Base-by-base conservation (phyloP, 2,797 vertebrate genomes). In the Taeniopygia guttata region DNA sequence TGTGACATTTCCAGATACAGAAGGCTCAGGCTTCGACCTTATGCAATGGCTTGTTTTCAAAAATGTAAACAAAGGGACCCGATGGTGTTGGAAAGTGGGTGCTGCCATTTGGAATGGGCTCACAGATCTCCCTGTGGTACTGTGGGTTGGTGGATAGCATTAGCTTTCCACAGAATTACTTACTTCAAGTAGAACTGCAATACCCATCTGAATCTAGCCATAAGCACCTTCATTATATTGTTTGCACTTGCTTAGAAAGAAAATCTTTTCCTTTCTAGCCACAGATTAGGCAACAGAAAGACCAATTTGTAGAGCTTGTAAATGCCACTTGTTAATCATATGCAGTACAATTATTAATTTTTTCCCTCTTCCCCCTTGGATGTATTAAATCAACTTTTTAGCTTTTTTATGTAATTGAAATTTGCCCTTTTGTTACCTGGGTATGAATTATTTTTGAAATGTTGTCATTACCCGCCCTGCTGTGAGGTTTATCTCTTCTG, bases 401-500 rank as follows among this genome's bases (percentile, higher is more conserved):
- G 92, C 63, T 96, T 96, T 97, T 67, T 94, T 91, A 92, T 94
- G 94, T 97, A 97, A 97, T 97, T 97, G 97, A 97, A 97, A 97
- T 97, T 87, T 97, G 97, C 89, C 96, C 97, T 97, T 97, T 97
- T 77, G 84, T 96, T 97, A 97, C 97, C 96, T 97, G 96, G 96
- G 94, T 92, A 95, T 94, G 97, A 96, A 97, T 98, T 97, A 97
- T 97, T 97, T 97, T 97, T 97, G 95, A 95, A 95, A 92, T 56
- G 84, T 95, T 97, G 97, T 97, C 97, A 94, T 97, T 96, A 92
- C 85, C 93, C 0, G 5, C 83, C 97, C 96, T 93, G 96, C 96
- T 97, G 97, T 97, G 97, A 97, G 97, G 97, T 97, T 98, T 97
- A 96, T 97, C 97, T 98, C 97, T 97, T 97, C 95, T 95, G 97